Base-by-base conservation (phyloP, 92 coral and sea anemone genomes). In the Chrysogorgia sp. region DNA sequence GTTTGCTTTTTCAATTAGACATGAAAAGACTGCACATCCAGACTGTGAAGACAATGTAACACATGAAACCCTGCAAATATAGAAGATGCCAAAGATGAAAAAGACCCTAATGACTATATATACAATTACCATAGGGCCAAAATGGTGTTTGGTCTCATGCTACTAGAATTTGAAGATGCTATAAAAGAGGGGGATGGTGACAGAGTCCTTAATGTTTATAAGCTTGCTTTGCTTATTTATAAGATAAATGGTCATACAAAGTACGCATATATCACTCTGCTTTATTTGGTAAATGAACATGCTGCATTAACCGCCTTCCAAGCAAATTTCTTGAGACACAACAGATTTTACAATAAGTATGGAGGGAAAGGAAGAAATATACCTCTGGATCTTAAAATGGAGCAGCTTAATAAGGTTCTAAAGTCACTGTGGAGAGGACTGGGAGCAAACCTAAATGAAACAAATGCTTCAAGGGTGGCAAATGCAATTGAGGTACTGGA, bases 301-400 rank as follows among this genome's bases (percentile, higher is more conserved):
- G 81, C 90, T 0, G 45, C 79, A 33, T 45, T 71, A 24, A 84
- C 91, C 25, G 34, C 71, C 45, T 65, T 26, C 40, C 81, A 87
- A 53, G 88, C 88, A 32, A 29, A 71, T 32, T 17, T 66, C 13
- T 56, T 87, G 8, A 87, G 78, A 40, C 78, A 85, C 82, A 87
- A 87, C 47, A 32, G 91, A 2, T 87, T 87, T 63, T 62, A n/a
- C 56, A 87, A 87, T 55, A 83, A 79, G 35, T 59, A 72, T 43
- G 91, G 83, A 28, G 82, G 87, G 17, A 71, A 56, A 37, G 90
- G 87, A 10, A 47, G 28, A 26, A 87, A 87, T 32, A 87, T 87
- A n/a, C 55, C 88, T 14, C 72, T 83, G 15, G 90, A 83, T 22
- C 33, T 86, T 3, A 56, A 52, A 66, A 66, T 20, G 28, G 69